Evolutionary conservation across 2,113 vertebrate species (phyloP).

Genomic region (Lycocorax pyrrhopterus): DNA sequence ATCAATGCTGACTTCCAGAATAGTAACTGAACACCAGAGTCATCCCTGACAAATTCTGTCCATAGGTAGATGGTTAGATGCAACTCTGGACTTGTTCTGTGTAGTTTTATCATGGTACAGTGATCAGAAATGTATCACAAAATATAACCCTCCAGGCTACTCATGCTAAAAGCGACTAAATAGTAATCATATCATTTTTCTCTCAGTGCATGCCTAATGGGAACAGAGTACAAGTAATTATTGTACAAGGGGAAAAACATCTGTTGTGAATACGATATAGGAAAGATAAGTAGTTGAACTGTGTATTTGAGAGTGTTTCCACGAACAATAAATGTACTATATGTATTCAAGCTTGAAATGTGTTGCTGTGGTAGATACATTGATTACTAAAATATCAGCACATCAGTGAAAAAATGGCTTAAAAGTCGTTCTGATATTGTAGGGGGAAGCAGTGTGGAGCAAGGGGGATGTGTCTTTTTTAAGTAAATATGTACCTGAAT

Average conservation of each 20-base stretch:
- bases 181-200: neutral
- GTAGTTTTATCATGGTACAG: neutral
- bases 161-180: neutral
- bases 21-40: neutral
- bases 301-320: neutral
- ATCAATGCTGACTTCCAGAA: neutral
- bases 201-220: neutral
- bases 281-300: neutral
- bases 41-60: neutral
- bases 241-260: neutral
- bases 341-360: neutral
- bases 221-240: neutral
- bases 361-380: neutral
- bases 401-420: neutral
- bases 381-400: conserved; percentile 9
- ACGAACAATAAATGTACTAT: neutral
- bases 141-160: neutral
- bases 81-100: neutral
- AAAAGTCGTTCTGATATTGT: neutral
- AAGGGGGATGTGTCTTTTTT: neutral
- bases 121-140: neutral
- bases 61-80: neutral
- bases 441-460: rapidly evolving
- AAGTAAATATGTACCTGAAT: neutral
- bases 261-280: neutral